These are phyloP conservation scores for Sialis lutaria DNA, from an alignment of 2,888 invertebrate genomes.

Conservation along the genomic window DNA sequence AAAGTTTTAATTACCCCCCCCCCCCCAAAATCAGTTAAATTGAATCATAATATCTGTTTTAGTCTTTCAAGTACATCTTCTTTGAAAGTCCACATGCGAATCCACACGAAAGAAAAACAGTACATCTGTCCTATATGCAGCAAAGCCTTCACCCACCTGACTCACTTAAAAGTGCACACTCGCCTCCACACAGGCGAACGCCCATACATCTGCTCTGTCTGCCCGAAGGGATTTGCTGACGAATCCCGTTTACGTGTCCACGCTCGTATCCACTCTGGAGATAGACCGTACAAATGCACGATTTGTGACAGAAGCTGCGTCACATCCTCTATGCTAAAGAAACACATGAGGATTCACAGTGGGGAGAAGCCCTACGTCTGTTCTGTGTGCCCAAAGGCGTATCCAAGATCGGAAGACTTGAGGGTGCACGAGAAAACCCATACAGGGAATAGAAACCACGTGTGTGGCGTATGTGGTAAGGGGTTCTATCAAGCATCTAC, in stretches of 20 bases:
- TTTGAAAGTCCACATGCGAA: constrained; percentile 29
- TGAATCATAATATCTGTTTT: constrained; percentile 1
- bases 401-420: constrained; percentile 23
- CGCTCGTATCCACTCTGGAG: constrained; percentile 27
- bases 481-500: constrained; percentile 39
- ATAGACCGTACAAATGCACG: constrained; percentile 25
- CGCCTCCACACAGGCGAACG: constrained; percentile 25
- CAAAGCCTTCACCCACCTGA: constrained; percentile 24
- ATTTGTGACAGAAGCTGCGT: constrained; percentile 22
- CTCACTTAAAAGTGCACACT: constrained; percentile 24
- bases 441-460: constrained; percentile 19
- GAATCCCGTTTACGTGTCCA: constrained; percentile 30
- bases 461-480: constrained; percentile 32
- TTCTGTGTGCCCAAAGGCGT: constrained; percentile 21
- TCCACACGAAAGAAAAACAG: constrained; percentile 26
- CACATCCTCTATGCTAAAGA: constrained; percentile 25
- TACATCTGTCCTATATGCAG: constrained; percentile 23
- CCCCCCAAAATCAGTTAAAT: no score
- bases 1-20: no score
- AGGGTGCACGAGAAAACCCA: constrained; percentile 23
- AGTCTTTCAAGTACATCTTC: constrained; percentile 24
- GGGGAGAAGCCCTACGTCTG: constrained; percentile 28
- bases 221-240: constrained; percentile 30
- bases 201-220: constrained; percentile 24
- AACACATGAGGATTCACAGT: constrained; percentile 28